Conservation (phyloP, 2,888 invertebrate species). For the Malachius bipustulatus region DNA sequence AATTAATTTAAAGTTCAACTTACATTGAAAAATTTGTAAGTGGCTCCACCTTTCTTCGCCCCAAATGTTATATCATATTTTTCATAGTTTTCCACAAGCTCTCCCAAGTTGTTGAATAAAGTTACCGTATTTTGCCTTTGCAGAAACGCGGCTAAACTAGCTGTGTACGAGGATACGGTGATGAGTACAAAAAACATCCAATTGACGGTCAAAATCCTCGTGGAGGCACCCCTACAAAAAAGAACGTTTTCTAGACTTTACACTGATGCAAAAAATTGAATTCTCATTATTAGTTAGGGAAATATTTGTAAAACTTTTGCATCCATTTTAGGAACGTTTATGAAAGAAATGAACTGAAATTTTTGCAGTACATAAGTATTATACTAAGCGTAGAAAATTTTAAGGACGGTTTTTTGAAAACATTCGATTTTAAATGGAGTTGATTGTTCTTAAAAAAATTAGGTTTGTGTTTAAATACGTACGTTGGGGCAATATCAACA, state of each 20-base stretch:
- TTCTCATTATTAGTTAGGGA: too few species aligned
- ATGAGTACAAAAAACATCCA: conserved; percentile 88
- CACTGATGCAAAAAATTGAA: too few species aligned
- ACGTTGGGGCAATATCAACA: conserved; percentile 77
- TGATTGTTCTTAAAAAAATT: too few species aligned
- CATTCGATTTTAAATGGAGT: too few species aligned
- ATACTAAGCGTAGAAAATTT: too few species aligned
- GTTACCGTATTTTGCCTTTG: conserved; percentile 65
- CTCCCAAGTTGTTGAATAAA: conserved; percentile 66
- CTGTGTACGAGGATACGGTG: conserved; percentile 79
- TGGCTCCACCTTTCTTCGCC: conserved; percentile 69
- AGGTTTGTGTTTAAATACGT: too few species aligned
- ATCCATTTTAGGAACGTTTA: not conserved
- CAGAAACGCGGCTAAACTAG: conserved; percentile 84
- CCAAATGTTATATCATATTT: conserved; percentile 74
- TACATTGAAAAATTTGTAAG: conserved; percentile 77
- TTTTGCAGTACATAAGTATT: too few species aligned
- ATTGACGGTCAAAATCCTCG: conserved; percentile 73
- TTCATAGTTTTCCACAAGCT: conserved; percentile 62
- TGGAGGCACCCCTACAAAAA: conserved; percentile 64
- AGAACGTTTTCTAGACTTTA: too few species aligned
- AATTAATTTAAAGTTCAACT: conserved; percentile 15
- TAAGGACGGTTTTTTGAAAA: too few species aligned
- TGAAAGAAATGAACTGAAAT: too few species aligned
- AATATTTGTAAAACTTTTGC: too few species aligned